Percentiles rank a stretch among this genome's conserved stretches.
Evolutionary conservation across 2,888 invertebrate species (phyloP).

Genomic region (Kuschelorhynchus macadamiae): DNA sequence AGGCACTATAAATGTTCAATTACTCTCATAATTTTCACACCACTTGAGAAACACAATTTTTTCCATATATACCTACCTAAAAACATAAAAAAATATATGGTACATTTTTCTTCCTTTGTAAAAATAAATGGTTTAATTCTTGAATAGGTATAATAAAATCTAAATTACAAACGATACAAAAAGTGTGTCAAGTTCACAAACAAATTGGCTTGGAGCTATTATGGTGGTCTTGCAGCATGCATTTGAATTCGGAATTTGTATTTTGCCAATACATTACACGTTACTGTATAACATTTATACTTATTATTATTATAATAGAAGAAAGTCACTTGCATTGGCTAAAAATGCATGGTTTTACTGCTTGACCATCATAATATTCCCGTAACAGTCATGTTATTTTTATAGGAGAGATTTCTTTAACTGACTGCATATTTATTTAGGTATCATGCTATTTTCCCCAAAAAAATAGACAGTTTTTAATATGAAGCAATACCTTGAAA

Average conservation of each 20-base stretch:
- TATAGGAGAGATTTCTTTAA: conserved; percentile 19
- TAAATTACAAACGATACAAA: not conserved
- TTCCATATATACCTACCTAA: too few relatives aligned
- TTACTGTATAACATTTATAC: too few relatives aligned
- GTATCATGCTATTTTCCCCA: conserved; percentile 19
- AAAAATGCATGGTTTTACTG: too few relatives aligned
- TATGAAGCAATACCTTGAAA: conserved; percentile 15
- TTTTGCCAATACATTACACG: not conserved
- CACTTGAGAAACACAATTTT: too few relatives aligned
- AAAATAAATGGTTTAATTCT: too few relatives aligned
- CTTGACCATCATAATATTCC: conserved; percentile 1
- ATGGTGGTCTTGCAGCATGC: not conserved
- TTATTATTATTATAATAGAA: too few relatives aligned
- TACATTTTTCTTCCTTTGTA: too few relatives aligned
- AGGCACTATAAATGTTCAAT: too few relatives aligned
- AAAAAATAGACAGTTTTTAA: not conserved
- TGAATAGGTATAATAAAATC: not conserved
- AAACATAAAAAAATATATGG: too few relatives aligned
- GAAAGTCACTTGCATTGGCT: too few relatives aligned
- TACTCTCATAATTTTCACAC: too few relatives aligned
- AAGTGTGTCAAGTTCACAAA: conserved; percentile 23
- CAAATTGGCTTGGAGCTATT: conserved; percentile 1
- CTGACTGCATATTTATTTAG: conserved; percentile 18
- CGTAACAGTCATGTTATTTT: not conserved
- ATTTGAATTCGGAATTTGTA: conserved; percentile 5